Evolutionary conservation across 2,797 vertebrate genomes (phyloP).

Genomic region (Brotula barbata): DNA sequence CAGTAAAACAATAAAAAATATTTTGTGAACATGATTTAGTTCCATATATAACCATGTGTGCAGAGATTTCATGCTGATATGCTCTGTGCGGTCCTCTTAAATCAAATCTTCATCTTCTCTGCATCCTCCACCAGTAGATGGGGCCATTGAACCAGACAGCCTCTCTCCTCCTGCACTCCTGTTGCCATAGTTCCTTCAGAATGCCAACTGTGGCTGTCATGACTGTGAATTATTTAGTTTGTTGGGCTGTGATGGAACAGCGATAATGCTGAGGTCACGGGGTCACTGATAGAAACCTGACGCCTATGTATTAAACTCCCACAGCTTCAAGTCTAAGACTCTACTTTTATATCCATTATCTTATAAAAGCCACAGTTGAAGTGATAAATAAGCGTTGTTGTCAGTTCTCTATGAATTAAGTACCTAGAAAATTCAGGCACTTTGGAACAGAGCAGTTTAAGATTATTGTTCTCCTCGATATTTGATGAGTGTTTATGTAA

Average conservation of each 20-base stretch:
- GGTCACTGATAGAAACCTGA: slow-evolving; percentile 9
- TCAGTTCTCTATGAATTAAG: not conserved
- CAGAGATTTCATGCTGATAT: too few species aligned
- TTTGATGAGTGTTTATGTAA: too few species aligned
- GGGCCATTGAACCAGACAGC: slow-evolving; percentile 9
- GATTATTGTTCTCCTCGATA: too few species aligned
- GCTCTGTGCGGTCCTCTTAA: too few species aligned
- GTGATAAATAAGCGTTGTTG: not conserved
- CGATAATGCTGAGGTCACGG: slow-evolving; percentile 44
- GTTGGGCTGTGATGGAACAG: slow-evolving; percentile 40
- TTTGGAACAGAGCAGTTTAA: too few species aligned
- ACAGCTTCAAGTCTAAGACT: slow-evolving; percentile 19
- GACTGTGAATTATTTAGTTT: slow-evolving; percentile 63
- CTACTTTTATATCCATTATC: not conserved
- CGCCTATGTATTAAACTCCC: not conserved
- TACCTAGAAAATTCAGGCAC: too few species aligned
- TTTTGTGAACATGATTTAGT: too few species aligned
- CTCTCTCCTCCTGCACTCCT: not conserved
- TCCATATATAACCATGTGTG: too few species aligned
- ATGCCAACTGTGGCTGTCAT: slow-evolving; percentile 22
- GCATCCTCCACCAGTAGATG: slow-evolving; percentile 48
- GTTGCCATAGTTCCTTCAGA: not conserved
- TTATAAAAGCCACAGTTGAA: too few species aligned
- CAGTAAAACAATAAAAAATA: too few species aligned
- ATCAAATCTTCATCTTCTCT: not conserved